Evolutionary conservation across 2,888 invertebrate species (phyloP).

Genomic region (Neoascia interrupta): DNA sequence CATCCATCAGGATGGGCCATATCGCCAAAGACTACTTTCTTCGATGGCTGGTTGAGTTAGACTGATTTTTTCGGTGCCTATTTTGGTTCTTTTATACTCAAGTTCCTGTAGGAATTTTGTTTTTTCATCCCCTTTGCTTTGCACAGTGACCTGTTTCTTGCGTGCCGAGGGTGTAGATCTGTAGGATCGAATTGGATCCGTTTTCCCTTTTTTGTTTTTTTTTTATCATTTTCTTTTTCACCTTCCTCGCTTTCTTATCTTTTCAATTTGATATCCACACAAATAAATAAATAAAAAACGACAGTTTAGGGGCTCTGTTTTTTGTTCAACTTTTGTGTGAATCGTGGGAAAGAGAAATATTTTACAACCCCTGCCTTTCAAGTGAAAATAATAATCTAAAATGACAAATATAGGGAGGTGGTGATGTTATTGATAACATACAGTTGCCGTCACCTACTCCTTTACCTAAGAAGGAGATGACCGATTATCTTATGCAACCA

Average conservation of each 20-base stretch:
- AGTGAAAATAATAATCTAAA: slow-evolving; percentile 20
- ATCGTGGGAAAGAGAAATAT: slow-evolving; percentile 59
- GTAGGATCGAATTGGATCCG: slow-evolving; percentile 40
- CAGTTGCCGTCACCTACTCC: slow-evolving; percentile 57
- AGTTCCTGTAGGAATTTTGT: neutral
- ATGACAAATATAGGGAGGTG: slow-evolving; percentile 56
- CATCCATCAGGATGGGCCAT: slow-evolving; percentile 33
- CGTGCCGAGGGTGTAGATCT: slow-evolving; percentile 34
- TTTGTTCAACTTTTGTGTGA: slow-evolving; percentile 35
- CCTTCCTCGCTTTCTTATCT: slow-evolving; percentile 49
- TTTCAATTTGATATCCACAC: slow-evolving; percentile 36
- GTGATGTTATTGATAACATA: slow-evolving; percentile 52
- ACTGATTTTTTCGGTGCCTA: slow-evolving; percentile 53
- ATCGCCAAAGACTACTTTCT: slow-evolving; percentile 14
- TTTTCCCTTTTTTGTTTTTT: slow-evolving; percentile 45
- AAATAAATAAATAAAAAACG: slow-evolving; percentile 27
- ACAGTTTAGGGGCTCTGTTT: slow-evolving; percentile 31
- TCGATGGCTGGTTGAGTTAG: slow-evolving; percentile 55
- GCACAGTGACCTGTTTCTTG: slow-evolving; percentile 5
- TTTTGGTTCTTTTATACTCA: slow-evolving; percentile 52
- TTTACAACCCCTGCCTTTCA: slow-evolving; percentile 33
- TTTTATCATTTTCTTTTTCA: slow-evolving; percentile 50
- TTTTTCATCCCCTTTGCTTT: slow-evolving; percentile 48
- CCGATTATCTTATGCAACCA: slow-evolving; percentile 19
- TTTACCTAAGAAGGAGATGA: slow-evolving; percentile 10